Evolutionary conservation across 1,140 invertebrate species (phyloP).

Genomic region (Drosophila simulans): DNA sequence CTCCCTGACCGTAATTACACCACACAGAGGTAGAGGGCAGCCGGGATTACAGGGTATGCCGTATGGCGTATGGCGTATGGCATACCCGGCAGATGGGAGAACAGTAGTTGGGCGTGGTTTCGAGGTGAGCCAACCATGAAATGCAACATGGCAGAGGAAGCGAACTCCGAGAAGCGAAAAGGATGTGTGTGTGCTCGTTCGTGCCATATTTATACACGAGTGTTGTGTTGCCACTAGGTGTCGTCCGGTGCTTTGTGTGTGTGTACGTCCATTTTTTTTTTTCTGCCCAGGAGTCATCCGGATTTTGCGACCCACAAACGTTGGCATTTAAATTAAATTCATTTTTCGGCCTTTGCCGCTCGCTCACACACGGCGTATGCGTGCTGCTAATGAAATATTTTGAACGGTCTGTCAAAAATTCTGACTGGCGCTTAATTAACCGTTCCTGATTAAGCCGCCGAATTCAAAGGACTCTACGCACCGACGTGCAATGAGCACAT

Average conservation of each 20-base stretch:
- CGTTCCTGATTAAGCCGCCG: slow-evolving; percentile 35
- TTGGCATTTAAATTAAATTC: slow-evolving; percentile 45
- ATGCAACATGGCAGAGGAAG: slow-evolving; percentile 55
- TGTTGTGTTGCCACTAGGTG: slow-evolving; percentile 25
- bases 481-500: slow-evolving; percentile 9
- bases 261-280: not conserved
- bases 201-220: slow-evolving; percentile 27
- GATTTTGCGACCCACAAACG: slow-evolving; percentile 26
- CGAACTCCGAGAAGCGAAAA: not conserved
- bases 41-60: slow-evolving; percentile 8
- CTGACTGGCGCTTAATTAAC: slow-evolving; percentile 50
- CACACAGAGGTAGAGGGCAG: slow-evolving; percentile 34
- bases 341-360: slow-evolving; percentile 4
- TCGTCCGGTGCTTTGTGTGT: slow-evolving; percentile 24
- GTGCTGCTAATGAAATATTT: slow-evolving; percentile 40
- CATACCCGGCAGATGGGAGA: not conserved
- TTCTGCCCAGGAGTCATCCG: slow-evolving; percentile 9
- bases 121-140: slow-evolving; percentile 59
- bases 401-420: slow-evolving; percentile 30
- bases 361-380: slow-evolving; percentile 1
- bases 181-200: slow-evolving; percentile 30
- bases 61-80: too few species aligned
- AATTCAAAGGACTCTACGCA: slow-evolving; percentile 26
- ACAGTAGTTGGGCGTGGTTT: slow-evolving; percentile 46
- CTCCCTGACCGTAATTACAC: slow-evolving; percentile 76